These are phyloP conservation scores for Origma solitaria DNA, from an alignment of 2,113 vertebrate species.

Conservation along the genomic window DNA sequence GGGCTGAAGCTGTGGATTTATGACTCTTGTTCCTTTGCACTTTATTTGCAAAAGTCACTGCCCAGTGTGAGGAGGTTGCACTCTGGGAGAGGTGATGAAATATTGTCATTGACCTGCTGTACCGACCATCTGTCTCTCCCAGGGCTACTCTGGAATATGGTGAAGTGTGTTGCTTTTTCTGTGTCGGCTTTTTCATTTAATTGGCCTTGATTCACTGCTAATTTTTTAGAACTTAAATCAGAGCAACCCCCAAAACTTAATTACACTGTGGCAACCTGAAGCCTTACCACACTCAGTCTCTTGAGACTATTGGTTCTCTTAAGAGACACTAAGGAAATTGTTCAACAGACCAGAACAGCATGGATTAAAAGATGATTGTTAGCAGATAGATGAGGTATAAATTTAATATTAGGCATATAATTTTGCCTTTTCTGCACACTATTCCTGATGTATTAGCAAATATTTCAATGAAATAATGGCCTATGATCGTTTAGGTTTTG, in stretches of 20 bases:
- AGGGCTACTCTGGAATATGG: neutral
- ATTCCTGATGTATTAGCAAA: neutral
- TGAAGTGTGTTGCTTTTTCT: neutral
- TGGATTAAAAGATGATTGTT: constrained; percentile 12
- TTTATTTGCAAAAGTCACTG: neutral
- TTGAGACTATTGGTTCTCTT: neutral
- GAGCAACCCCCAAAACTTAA: neutral
- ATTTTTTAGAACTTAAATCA: neutral
- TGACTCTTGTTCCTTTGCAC: neutral
- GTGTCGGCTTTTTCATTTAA: neutral
- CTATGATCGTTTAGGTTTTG: neutral
- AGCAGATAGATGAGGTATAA: neutral
- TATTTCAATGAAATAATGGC: neutral
- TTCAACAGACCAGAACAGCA: neutral
- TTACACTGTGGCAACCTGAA: neutral
- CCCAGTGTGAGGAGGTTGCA: constrained; percentile 16
- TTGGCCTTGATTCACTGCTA: neutral
- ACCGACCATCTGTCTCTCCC: constrained; percentile 28
- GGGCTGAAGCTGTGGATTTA: neutral
- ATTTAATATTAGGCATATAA: neutral
- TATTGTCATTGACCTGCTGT: constrained; percentile 31
- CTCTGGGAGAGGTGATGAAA: constrained; percentile 25
- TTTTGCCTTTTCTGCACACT: neutral
- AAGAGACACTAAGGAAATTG: neutral
- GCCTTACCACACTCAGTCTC: neutral